These are phyloP conservation scores for Hippoglossus hippoglossus DNA, from an alignment of 2,797 vertebrate genomes.

Conservation along the genomic window DNA sequence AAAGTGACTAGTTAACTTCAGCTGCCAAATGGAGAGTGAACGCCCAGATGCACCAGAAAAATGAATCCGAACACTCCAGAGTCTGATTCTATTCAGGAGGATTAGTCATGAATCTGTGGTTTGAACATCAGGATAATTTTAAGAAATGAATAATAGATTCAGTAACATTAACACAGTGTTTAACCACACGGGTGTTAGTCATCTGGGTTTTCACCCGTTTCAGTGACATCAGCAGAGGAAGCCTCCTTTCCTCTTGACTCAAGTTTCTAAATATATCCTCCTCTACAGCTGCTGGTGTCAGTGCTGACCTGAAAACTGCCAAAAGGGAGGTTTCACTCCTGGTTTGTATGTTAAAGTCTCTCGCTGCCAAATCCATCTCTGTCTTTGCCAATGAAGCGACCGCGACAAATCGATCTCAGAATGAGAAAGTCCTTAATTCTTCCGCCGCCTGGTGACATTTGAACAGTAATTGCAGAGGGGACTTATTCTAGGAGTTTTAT, in stretches of 20 bases:
- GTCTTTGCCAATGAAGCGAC: conserved; percentile 65
- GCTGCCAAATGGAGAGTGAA: neutral
- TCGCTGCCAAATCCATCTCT: conserved; percentile 59
- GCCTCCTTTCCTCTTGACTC: conserved; percentile 50
- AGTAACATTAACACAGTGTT: conserved; percentile 24
- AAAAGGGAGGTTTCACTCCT: conserved; percentile 60
- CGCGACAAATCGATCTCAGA: conserved; percentile 66
- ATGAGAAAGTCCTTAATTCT: conserved; percentile 60
- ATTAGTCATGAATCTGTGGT: conserved; percentile 31
- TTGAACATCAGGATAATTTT: conserved; percentile 27
- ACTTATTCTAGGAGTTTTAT: conserved; percentile 45
- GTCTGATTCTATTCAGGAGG: conserved; percentile 22
- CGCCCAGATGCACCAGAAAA: neutral
- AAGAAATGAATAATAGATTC: conserved; percentile 20
- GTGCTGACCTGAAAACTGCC: conserved; percentile 73
- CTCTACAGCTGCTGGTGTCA: conserved; percentile 71
- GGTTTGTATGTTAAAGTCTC: conserved; percentile 64
- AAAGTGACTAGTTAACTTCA: no score
- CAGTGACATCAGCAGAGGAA: conserved; percentile 14
- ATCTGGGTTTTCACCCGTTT: neutral
- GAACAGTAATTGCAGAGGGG: conserved; percentile 43
- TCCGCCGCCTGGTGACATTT: conserved; percentile 57
- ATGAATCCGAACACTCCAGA: conserved; percentile 3
- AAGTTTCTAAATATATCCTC: conserved; percentile 71
- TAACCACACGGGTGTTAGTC: conserved; percentile 29